phyloP scores from a whole-genome alignment of 2,797 vertebrate species.

The Gadopsis bispinosus region DNA sequence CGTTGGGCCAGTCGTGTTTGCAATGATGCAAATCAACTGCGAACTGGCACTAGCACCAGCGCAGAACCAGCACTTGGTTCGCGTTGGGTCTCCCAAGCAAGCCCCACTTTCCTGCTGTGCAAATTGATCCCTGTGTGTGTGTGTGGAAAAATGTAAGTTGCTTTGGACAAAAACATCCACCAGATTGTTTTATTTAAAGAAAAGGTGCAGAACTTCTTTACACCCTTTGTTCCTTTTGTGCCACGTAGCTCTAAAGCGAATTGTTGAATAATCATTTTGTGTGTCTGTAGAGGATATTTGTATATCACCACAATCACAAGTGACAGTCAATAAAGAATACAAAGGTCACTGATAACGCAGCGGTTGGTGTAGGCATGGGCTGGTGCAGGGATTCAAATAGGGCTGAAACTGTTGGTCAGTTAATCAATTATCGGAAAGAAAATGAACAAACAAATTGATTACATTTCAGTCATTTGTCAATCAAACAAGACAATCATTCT shows the following conservation, averaged over 20 bases:
- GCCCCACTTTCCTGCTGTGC: background rate
- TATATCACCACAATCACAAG: background rate
- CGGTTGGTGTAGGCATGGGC: background rate
- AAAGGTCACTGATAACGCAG: slow-evolving; percentile 3
- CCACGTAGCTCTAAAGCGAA: background rate
- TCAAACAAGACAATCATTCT: background rate
- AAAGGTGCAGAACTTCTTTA: background rate
- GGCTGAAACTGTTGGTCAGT: background rate
- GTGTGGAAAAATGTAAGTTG: background rate
- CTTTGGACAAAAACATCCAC: background rate
- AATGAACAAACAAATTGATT: background rate
- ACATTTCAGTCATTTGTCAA: background rate
- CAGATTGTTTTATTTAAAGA: background rate
- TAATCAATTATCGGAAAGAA: background rate
- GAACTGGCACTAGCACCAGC: too few species aligned
- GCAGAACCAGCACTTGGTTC: too few species aligned
- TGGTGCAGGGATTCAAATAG: background rate
- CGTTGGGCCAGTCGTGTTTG: too few species aligned
- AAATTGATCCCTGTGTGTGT: too few species aligned
- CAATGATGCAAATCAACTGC: too few species aligned
- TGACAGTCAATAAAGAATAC: background rate
- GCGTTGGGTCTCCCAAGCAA: background rate
- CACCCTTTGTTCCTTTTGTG: background rate
- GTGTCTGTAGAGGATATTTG: background rate
- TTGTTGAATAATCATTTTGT: background rate